Evolutionary conservation across 2,797 vertebrate genomes (phyloP), one percentile per base, ranked within the genome.

Genomic region (Enteromius fasciolatus): DNA sequence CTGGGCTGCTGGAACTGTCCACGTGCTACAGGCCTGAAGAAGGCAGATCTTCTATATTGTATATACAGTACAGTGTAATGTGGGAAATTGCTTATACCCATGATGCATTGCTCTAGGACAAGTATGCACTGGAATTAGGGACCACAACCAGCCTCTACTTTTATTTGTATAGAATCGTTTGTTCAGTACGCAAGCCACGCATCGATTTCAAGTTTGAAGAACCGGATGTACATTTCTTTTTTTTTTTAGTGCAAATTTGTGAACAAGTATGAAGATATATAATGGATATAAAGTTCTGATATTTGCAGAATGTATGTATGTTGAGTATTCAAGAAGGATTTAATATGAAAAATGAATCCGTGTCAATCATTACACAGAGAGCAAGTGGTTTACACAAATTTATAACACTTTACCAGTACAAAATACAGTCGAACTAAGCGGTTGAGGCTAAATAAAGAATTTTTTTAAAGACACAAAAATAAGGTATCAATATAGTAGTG

Each of bases 331-430:
- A 57, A 81, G 36, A 73, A 77, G 31, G 17, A 63, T 68, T 82
- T 81, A 86, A 67, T 86, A 80, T 82, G 78, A 57, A 52, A 74
- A 82, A 57, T 3, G n/a, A n/a, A 64, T 23, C 11, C 20, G 50
- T 75, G 77, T 39, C 10, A 69, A n/a, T 73, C 28, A 50, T 82
- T 88, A 88, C 46, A 88, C 69, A 86, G 89, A 90, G 85, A 91
- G 91, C 28, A 28, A 77, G 86, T 90, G 90, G 88, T 92, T 92
- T 92, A 92, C 92, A 94, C 92, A 92, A 91, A 87, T 95, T 95
- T 95, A 94, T 94, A 95, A 92, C 92, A 94, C 92, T 85, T 91
- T 93, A 93, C 90, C 93, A 91, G 92, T 95, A 95, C 95, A 95
- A 95, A 95, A 95, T 94, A 94, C 93, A 94, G 88, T 89, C 89